Evolutionary conservation across 2,113 vertebrate genomes (phyloP).

Genomic region (Machaerirhynchus nigripectus): DNA sequence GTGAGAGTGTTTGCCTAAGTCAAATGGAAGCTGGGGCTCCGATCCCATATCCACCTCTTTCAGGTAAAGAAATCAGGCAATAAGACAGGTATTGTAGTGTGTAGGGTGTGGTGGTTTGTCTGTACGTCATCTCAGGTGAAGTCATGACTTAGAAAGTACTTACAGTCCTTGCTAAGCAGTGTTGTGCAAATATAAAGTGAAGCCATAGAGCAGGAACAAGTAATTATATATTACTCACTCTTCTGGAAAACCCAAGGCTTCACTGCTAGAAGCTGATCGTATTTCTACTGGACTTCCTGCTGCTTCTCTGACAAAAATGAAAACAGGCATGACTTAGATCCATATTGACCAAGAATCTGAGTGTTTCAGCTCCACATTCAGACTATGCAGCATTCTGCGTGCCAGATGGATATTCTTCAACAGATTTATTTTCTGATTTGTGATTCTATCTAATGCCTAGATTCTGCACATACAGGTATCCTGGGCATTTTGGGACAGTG

Average conservation of each 20-base stretch:
- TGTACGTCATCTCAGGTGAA: neutral
- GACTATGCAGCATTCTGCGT: neutral
- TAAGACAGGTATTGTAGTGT: neutral
- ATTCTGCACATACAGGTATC: neutral
- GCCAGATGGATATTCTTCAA: neutral
- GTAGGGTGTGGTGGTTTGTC: neutral
- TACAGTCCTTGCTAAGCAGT: neutral
- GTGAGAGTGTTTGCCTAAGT: neutral
- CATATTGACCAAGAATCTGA: neutral
- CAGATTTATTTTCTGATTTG: neutral
- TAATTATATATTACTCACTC: constrained; percentile 35
- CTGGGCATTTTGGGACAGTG: neutral
- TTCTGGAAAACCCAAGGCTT: constrained; percentile 9
- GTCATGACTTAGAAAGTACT: constrained; percentile 12
- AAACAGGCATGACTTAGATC: neutral
- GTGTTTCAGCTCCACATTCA: neutral
- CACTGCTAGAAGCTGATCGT: neutral
- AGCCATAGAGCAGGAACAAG: neutral
- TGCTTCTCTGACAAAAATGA: neutral
- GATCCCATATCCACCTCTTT: neutral
- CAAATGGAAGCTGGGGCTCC: neutral
- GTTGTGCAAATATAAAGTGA: neutral
- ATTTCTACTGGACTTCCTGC: neutral
- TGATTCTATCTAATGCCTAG: neutral
- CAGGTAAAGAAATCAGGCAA: neutral